Percentiles rank a stretch among this genome's conserved stretches.
These are phyloP conservation scores for Periophthalmodon schlosseri DNA, from an alignment of 2,113 vertebrate species.

Conservation along the genomic window DNA sequence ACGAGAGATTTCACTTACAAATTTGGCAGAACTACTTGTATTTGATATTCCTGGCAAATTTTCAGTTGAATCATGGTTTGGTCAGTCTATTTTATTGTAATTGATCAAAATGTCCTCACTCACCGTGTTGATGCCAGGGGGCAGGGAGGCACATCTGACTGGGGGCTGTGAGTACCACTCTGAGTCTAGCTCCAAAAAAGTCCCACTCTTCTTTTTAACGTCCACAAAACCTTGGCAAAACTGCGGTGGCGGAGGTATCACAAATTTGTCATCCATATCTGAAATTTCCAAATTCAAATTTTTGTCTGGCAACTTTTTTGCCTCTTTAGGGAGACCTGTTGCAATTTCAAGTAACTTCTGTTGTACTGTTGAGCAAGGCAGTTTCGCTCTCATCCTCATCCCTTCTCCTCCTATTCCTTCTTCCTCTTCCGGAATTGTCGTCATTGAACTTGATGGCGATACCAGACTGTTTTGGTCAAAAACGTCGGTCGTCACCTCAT, in stretches of 20 bases:
- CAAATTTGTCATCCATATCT: constrained; percentile 32
- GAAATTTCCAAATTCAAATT: constrained; percentile 31
- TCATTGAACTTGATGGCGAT: constrained; percentile 32
- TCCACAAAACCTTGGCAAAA: constrained; percentile 48
- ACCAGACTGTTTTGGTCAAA: constrained; percentile 76
- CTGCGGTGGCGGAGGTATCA: constrained; percentile 57
- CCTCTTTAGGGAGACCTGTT: constrained; percentile 59
- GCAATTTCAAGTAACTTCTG: constrained; percentile 28
- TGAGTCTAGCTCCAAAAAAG: constrained; percentile 39
- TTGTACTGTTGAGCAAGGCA: constrained; percentile 33
- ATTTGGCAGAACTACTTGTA: too few species aligned
- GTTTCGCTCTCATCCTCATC: constrained; percentile 27
- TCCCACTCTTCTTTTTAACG: constrained; percentile 21
- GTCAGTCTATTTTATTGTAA: constrained; percentile 2
- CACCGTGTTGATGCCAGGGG: constrained; percentile 75
- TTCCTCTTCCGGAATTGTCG: constrained; percentile 12
- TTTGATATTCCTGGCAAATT: too few species aligned
- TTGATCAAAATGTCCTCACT: constrained; percentile 53
- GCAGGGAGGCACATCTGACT: constrained; percentile 64
- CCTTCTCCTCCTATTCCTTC: constrained; percentile 3
- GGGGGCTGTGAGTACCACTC: constrained; percentile 55
- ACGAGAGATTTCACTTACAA: too few species aligned
- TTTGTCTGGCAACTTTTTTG: constrained; percentile 54
- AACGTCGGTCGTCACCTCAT: constrained; percentile 84
- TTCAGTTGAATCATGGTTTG: too few species aligned